Evolutionary conservation across 1,140 invertebrate species (phyloP).

Genomic region (Drosophila truncata): DNA sequence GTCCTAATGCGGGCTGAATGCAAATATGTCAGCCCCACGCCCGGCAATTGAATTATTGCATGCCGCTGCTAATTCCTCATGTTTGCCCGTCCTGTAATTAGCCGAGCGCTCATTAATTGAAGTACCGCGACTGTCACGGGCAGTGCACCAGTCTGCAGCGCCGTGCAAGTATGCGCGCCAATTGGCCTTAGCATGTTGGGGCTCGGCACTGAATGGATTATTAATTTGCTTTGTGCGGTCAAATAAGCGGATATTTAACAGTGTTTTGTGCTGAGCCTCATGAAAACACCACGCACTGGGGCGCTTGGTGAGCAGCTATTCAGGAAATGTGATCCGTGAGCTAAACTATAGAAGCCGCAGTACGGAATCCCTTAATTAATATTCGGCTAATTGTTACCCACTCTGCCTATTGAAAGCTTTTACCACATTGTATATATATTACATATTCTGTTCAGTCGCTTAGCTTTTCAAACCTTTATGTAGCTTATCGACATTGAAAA

Average conservation of each 20-base stretch:
- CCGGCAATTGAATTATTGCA: conserved; percentile 76
- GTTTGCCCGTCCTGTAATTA: conserved; percentile 65
- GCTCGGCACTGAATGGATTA: conserved; percentile 25
- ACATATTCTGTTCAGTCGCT: too few species aligned
- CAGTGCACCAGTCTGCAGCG: conserved; percentile 10
- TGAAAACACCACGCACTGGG: neutral
- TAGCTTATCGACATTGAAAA: too few species aligned
- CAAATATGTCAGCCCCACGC: conserved; percentile 35
- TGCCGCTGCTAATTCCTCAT: conserved; percentile 53
- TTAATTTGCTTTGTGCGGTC: conserved; percentile 21
- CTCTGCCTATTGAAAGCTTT: neutral
- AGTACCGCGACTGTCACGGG: conserved; percentile 50
- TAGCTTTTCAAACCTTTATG: too few species aligned
- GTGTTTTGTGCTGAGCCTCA: conserved; percentile 13
- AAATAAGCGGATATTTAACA: conserved; percentile 22
- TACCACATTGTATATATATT: neutral
- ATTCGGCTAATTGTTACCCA: neutral
- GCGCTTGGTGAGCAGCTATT: neutral
- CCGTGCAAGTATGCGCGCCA: conserved; percentile 17
- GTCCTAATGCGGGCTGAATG: conserved; percentile 37
- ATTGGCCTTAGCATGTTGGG: conserved; percentile 24
- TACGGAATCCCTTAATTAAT: neutral
- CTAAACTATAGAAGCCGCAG: neutral
- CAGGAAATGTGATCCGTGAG: conserved; percentile 1
- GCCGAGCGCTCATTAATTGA: conserved; percentile 68